Base-by-base conservation (phyloP, 2,888 invertebrate genomes). In the Linnaemya tessellans region DNA sequence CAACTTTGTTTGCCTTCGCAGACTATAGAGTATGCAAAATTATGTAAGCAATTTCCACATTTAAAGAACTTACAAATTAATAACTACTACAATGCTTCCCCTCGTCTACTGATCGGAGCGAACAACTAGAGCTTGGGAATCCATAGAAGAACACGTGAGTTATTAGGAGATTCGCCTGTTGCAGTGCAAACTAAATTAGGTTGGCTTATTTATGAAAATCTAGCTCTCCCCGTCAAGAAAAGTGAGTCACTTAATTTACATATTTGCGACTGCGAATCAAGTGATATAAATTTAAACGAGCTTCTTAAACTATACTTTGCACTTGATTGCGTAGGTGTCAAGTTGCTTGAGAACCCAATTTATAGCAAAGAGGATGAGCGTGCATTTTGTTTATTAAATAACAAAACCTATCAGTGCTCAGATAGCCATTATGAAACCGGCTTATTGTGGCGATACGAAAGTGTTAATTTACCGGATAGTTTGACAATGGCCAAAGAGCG, bases 141-240 rank as follows among this genome's bases (percentile, higher is more conserved):
- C n/a, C n/a, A n/a, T n/a, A n/a, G n/a, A n/a, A n/a, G n/a, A n/a
- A n/a, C n/a, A n/a, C n/a, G n/a, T n/a, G n/a, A 30, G 5, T 30
- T 3, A 38, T 41, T n/a, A n/a, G 20, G 15, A n/a, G 30, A 41
- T 56, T 18, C 51, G 10, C 70, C 54, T 20, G 54, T 38, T 56
- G 70, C 56, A 1, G 41, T 71, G n/a, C n/a, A 56, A 56, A 73
- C 60, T 30, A 56, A 58, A 58, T 8, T 73, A 43, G 73, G 60
- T 25, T 73, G 60, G 73, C 25, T 73, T 4, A 56, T 46, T 13
- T 60, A 30, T 46, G 73, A 60, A 7, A 46, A 56, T 30, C 13
- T 60, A 46, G 43, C 11, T 18, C 10, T 10, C 38, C 9, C 20
- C 3, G 18, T 25, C 11, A 22, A 18, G 8, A 35, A 30, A 30